phyloP scores from a whole-genome alignment of 2,113 vertebrate genomes.

The Grallaria varia region DNA sequence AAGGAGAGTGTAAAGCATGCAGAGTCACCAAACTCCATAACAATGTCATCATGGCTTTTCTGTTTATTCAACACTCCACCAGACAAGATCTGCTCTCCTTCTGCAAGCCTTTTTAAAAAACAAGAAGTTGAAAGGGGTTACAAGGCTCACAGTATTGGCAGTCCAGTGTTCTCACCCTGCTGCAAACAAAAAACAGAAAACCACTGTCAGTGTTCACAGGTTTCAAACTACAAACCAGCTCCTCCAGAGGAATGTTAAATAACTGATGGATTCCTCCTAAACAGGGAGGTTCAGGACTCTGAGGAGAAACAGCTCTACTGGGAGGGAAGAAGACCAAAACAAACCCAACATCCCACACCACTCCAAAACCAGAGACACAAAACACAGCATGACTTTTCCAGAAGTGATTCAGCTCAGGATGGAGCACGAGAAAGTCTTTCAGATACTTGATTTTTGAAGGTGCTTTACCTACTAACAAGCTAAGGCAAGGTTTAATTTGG shows the following conservation, averaged over 20 bases:
- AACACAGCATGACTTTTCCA: background rate
- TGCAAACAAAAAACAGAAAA: constrained; percentile 57
- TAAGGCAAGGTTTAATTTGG: background rate
- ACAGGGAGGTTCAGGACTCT: background rate
- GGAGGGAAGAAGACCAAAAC: background rate
- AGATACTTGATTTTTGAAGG: background rate
- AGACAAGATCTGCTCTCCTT: constrained; percentile 96
- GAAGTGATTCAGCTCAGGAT: background rate
- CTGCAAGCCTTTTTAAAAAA: constrained; percentile 86
- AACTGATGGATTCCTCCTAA: background rate
- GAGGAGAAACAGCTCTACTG: background rate
- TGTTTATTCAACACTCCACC: constrained; percentile 97
- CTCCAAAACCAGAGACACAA: background rate
- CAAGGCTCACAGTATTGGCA: constrained; percentile 57
- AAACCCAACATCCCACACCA: background rate
- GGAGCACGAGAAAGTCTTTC: background rate
- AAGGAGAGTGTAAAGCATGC: constrained; percentile 94
- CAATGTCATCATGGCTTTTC: constrained; percentile 97
- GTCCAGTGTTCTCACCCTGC: constrained; percentile 49
- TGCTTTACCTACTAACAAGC: background rate
- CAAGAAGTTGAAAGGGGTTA: constrained; percentile 60
- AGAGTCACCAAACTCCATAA: constrained; percentile 96
- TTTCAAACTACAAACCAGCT: background rate
- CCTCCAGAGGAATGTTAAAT: background rate
- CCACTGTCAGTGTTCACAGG: background rate